Base-by-base conservation (phyloP, 2,797 vertebrate species). In the Uromys caudimaculatus region DNA sequence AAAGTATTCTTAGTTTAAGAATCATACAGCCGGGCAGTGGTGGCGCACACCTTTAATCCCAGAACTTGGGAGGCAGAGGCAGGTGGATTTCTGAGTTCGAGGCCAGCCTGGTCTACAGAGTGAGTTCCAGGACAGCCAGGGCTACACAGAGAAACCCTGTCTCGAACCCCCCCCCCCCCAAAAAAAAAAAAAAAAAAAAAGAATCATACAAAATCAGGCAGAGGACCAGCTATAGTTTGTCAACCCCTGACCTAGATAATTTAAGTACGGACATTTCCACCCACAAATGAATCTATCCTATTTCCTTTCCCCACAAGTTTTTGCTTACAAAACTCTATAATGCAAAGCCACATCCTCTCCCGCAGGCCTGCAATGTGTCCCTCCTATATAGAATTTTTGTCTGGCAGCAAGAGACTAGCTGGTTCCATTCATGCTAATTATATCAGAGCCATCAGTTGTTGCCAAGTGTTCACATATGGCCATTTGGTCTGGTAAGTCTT, bases 401-500 rank as follows among this genome's bases (percentile, higher is more conserved):
- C 97, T 96, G 97, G 95, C 88, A 94, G 92, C 90, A 90, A 89
- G 90, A 94, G 93, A 69, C 93, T 75, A 60, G 83, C 79, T 93
- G 81, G 83, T 94, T 93, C 71, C 79, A 91, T 77, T 77, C 78
- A 50, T 75, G 58, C 90, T 93, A 95, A 94, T 96, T 94, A 86
- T 90, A 91, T 92, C 90, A 75, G 16, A 67, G 54, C 38, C 52
- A 44, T 92, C 54, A 9, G 35, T 94, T 60, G 60, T 64, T 64
- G 93, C 86, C 92, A 93, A 93, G 69, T 69, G 71, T 78, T 96
- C 75, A 92, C 92, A 92, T 94, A 89, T 90, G 90, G 92, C 95
- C 90, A 84, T 95, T 94, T 96, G 93, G 69, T 96, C 87, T 97
- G 75, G 88, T 58, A 44, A 92, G 94, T 86, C 90, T 95, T 90